Base-by-base conservation (phyloP, 2,888 invertebrate genomes). In the Deroplatys truncata region DNA sequence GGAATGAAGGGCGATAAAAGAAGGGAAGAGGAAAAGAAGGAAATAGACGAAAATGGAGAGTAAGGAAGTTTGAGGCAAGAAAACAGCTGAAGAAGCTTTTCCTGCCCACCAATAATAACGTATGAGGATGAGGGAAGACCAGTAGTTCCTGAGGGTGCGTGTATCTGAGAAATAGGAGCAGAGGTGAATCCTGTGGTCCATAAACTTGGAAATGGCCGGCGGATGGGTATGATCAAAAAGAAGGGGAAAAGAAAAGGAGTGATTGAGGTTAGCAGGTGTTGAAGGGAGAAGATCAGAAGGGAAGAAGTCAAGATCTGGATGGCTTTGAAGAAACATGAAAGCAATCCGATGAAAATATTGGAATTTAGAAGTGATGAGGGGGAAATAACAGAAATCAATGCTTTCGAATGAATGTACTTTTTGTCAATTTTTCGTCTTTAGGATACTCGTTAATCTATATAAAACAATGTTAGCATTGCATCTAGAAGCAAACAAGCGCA, bases 61-160 rank as follows among this genome's bases (percentile, higher is more conserved):
- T 28, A 35, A 56, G 72, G 56, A 72, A 72, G 56, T 72, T 35
- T 84, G 88, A 56, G 35, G 84, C 28, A 88, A 28, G 84, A 84
- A 88, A 88, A 84, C 29, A 88, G 87, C 87, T 87, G 87, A 87
- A 87, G 87, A 87, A 87, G 87, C 87, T 87, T 83, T 87, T 83
- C 43, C 56, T 72, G 3, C 83, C n/a, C 82, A 87, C 87, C 87
- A 87, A 87, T 87, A 87, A 87, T 87, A 83, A 31, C 87, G 83
- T 83, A 87, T 83, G 87, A 83, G 87, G 35, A 83, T 87, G 87
- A 87, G 87, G 43, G 43, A 29, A 83, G 82, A 35, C 35, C 35
- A 83, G 43, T 35, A 87, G 87, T 35, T 87, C 87, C 83, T 82
- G 87, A 20, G 87, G 87, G 87, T 35, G 56, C 25, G 56, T 72